phyloP scores from a whole-genome alignment of 1,140 invertebrate genomes.

The Drosophila bocqueti region DNA sequence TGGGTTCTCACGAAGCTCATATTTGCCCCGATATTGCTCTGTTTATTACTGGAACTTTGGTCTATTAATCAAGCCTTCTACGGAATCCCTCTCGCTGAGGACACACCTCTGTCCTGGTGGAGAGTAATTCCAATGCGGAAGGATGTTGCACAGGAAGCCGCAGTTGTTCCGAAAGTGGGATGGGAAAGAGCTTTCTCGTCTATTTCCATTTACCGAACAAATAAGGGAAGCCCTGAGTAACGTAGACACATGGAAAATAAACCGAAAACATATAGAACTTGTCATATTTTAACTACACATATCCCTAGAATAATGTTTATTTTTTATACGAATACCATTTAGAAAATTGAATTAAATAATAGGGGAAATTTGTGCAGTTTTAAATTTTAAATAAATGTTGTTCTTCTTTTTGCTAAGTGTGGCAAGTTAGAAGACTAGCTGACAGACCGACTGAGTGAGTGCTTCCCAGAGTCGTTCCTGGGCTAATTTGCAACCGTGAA shows the following conservation, averaged over 20 bases:
- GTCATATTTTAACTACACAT: neutral
- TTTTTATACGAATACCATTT: too few species aligned
- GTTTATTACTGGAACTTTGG: conserved; percentile 44
- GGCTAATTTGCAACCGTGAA: conserved; percentile 61
- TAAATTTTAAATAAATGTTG: neutral
- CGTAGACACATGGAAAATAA: neutral
- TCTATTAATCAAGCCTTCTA: conserved; percentile 30
- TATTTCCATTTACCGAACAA: conserved; percentile 23
- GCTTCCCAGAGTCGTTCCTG: conserved; percentile 5
- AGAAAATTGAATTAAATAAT: neutral
- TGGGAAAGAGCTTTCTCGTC: conserved; percentile 39
- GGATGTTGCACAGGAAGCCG: conserved; percentile 32
- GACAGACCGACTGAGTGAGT: conserved; percentile 22
- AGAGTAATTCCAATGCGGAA: conserved; percentile 57
- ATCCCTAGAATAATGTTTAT: neutral
- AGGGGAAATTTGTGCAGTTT: neutral
- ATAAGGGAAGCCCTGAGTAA: neutral
- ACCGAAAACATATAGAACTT: neutral
- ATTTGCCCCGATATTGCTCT: conserved; percentile 11
- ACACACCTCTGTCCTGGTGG: conserved; percentile 1
- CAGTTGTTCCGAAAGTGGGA: conserved; percentile 36
- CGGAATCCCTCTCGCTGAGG: neutral
- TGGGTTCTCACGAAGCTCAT: conserved; percentile 19
- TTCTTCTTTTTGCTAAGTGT: conserved; percentile 15
- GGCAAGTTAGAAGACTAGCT: neutral